Conservation (phyloP, 2,797 vertebrate genomes). For the Gymnothorax javanicus region DNA sequence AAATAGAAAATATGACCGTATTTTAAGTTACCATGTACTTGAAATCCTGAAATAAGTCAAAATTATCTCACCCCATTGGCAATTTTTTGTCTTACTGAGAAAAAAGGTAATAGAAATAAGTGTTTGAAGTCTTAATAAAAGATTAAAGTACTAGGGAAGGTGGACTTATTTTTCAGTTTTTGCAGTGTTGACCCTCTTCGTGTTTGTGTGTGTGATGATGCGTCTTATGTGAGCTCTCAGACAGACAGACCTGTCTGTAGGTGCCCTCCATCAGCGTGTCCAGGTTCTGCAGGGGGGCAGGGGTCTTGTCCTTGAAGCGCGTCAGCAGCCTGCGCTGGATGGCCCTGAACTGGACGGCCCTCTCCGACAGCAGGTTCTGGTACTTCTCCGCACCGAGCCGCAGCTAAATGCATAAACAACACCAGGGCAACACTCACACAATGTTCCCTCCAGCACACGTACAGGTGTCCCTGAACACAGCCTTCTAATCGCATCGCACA, state of each 20-base stretch:
- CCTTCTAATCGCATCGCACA: not conserved
- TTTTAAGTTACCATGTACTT: no score
- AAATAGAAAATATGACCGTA: no score
- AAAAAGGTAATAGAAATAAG: no score
- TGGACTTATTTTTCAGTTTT: no score
- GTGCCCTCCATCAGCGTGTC: conserved; percentile 94
- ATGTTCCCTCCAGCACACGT: not conserved
- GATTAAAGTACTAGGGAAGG: no score
- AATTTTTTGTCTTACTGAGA: no score
- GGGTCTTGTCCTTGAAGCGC: conserved; percentile 96
- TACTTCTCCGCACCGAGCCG: conserved; percentile 85
- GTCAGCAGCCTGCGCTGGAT: conserved; percentile 91
- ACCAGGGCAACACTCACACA: not conserved
- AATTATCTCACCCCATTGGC: no score
- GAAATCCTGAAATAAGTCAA: no score
- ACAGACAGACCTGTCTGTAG: conserved; percentile 83
- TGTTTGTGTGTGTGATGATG: not conserved
- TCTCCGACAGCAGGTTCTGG: conserved; percentile 88
- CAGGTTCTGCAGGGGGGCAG: conserved; percentile 91
- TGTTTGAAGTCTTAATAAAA: no score
- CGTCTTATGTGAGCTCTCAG: not conserved
- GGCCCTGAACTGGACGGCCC: conserved; percentile 91
- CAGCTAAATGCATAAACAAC: conserved; percentile 69
- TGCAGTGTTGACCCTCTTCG: not conserved
- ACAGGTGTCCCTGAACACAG: not conserved